Percentiles rank a stretch among this genome's conserved stretches.
Conservation (phyloP, 2,888 invertebrate species). For the Formica aserva region DNA sequence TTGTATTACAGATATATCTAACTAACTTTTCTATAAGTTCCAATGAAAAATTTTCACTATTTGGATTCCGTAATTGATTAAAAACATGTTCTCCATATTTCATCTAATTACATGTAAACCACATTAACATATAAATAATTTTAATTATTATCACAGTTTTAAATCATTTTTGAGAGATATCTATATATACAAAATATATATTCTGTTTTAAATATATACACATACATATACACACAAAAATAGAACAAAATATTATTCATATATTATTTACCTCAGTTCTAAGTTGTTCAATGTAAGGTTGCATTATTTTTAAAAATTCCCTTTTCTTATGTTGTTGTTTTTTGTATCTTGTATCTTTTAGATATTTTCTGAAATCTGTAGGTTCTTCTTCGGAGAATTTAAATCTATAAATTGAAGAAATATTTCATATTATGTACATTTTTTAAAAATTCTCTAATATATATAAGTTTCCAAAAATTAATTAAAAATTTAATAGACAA, state of each 20-base stretch:
- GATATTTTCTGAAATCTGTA: slow-evolving; percentile 49
- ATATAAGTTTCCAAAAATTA: background rate
- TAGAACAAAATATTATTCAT: slow-evolving; percentile 12
- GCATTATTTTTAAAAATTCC: slow-evolving; percentile 84
- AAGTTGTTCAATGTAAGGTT: slow-evolving; percentile 82
- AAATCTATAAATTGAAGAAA: slow-evolving; percentile 73
- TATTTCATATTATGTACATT: background rate
- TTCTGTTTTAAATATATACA: background rate
- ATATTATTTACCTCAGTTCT: slow-evolving; percentile 68
- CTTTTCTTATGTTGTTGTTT: slow-evolving; percentile 68
- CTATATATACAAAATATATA: background rate
- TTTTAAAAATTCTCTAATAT: background rate
- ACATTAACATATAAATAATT: background rate
- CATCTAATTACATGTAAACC: slow-evolving; percentile 72
- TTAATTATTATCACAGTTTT: background rate
- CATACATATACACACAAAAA: background rate
- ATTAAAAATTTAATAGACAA: background rate
- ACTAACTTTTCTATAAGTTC: slow-evolving; percentile 90
- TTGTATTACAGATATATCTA: slow-evolving; percentile 88
- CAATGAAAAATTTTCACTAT: slow-evolving; percentile 90
- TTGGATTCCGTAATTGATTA: slow-evolving; percentile 88
- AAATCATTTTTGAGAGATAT: background rate
- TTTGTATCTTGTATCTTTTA: slow-evolving; percentile 66
- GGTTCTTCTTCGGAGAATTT: slow-evolving; percentile 70
- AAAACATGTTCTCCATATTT: slow-evolving; percentile 88